A percentile compares a stretch with the other conserved stretches of the same genome.
Conservation (phyloP, 2,797 vertebrate genomes). For the Sylvia borin region DNA sequence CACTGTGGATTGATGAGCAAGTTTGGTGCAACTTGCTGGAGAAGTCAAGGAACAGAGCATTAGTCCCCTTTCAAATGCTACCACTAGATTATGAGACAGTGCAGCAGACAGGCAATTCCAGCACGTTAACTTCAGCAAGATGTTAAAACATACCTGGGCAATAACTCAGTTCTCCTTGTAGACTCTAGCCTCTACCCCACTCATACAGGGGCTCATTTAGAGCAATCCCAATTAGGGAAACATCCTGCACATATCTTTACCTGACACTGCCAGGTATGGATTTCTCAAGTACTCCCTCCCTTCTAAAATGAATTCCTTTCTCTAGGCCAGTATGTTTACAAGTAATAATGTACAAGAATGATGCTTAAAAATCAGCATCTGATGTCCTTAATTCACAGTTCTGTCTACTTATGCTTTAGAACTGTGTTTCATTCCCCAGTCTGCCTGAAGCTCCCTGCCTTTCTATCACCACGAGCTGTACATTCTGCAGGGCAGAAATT, state of each 20-base stretch:
- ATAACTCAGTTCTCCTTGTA: background rate
- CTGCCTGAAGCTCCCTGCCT: background rate
- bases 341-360: background rate
- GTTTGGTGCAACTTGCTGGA: background rate
- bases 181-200: background rate
- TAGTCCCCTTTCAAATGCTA: background rate
- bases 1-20: background rate
- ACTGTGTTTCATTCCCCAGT: background rate
- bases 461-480: background rate
- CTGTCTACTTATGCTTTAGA: background rate
- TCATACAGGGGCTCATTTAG: background rate
- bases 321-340: background rate
- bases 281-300: background rate
- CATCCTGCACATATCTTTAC: background rate
- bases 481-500: slow-evolving; percentile 13
- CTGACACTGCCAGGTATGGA: background rate
- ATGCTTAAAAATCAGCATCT: background rate
- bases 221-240: background rate
- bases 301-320: background rate
- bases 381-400: slow-evolving; percentile 3
- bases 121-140: background rate
- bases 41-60: background rate
- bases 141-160: background rate
- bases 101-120: background rate
- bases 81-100: background rate